These are phyloP conservation scores for Vollenhovia emeryi DNA, from an alignment of 1,140 invertebrate genomes.

Conservation along the genomic window DNA sequence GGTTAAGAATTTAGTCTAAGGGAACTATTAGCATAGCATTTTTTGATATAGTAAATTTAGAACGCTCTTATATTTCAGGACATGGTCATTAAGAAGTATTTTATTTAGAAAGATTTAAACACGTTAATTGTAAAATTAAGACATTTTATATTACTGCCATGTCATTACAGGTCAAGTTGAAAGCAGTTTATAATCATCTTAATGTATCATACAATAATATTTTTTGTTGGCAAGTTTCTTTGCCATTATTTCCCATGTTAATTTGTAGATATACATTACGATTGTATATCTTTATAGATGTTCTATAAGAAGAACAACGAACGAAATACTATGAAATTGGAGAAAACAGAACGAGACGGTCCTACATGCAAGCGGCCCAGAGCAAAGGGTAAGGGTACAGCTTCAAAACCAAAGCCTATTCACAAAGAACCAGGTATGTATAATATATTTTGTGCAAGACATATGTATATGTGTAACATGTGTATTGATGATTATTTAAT, in stretches of 20 bases:
- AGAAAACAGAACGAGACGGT: conserved; percentile 73
- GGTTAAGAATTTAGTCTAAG: conserved; percentile 16
- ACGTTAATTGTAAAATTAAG: conserved; percentile 2
- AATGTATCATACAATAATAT: conserved; percentile 1
- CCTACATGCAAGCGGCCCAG: conserved; percentile 67
- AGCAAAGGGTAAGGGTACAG: conserved; percentile 63
- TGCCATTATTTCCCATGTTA: neutral
- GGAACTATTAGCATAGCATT: neutral
- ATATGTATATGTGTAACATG: neutral
- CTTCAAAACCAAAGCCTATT: conserved; percentile 69
- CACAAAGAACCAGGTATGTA: conserved; percentile 80
- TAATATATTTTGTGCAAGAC: conserved; percentile 8
- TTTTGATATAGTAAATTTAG: conserved; percentile 14
- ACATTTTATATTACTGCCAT: neutral
- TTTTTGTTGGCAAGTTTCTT: neutral
- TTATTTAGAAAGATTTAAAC: neutral
- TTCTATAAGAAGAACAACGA: conserved; percentile 79
- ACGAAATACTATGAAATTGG: conserved; percentile 66
- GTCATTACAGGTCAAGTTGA: conserved; percentile 56
- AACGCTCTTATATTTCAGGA: conserved; percentile 19
- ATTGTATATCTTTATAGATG: conserved; percentile 69
- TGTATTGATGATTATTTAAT: conserved; percentile 36
- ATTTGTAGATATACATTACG: conserved; percentile 31
- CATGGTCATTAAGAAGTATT: conserved; percentile 4
- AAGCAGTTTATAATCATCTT: conserved; percentile 56